Evolutionary conservation across 1,140 invertebrate species (phyloP).

Genomic region (Lerema accius): DNA sequence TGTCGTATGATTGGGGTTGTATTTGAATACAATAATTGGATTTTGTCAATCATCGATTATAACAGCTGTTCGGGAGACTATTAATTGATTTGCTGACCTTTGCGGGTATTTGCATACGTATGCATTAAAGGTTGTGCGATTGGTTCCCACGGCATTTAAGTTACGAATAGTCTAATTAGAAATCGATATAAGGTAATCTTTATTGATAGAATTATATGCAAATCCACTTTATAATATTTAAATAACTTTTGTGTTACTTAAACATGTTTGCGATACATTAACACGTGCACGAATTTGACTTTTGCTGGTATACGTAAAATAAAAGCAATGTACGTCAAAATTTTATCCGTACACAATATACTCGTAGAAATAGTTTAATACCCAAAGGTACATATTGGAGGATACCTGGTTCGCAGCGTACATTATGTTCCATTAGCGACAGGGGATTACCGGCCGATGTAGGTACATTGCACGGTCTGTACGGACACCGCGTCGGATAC

Average conservation of each 20-base stretch:
- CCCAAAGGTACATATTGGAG: slow-evolving; percentile 15
- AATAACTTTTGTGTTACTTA: too few species aligned
- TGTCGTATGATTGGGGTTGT: slow-evolving; percentile 45
- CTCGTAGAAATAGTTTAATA: background rate
- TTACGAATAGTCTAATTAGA: background rate
- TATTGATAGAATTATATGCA: too few species aligned
- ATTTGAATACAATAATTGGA: slow-evolving; percentile 55
- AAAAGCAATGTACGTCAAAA: background rate
- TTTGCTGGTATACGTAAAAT: too few species aligned
- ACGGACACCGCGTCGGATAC: background rate
- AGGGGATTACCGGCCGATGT: slow-evolving; percentile 18
- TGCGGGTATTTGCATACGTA: slow-evolving; percentile 26
- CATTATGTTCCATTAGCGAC: slow-evolving; percentile 30
- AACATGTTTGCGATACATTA: too few species aligned
- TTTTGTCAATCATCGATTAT: slow-evolving; percentile 42
- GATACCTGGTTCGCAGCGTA: slow-evolving; percentile 7
- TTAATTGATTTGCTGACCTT: slow-evolving; percentile 34
- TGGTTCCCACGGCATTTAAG: slow-evolving; percentile 27
- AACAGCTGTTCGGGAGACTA: slow-evolving; percentile 7
- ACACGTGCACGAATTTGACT: too few species aligned
- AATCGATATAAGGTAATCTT: background rate
- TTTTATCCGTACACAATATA: too few species aligned
- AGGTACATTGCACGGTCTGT: background rate
- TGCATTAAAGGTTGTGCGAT: slow-evolving; percentile 10
- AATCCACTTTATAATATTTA: too few species aligned